These are phyloP conservation scores for Otis tarda DNA, from an alignment of 2,113 vertebrate genomes.

Conservation along the genomic window DNA sequence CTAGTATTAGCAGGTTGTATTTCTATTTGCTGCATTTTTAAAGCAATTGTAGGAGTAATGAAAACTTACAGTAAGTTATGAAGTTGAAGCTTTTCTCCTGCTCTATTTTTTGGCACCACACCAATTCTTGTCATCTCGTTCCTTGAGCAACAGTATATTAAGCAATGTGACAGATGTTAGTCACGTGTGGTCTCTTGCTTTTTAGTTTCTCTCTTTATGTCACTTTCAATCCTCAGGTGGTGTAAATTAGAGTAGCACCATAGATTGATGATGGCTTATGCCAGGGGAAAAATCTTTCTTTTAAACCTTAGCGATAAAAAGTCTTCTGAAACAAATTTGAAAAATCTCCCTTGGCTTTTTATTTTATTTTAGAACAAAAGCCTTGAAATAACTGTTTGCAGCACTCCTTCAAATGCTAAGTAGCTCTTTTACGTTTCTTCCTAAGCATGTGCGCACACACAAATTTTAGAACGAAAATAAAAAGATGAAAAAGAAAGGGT, in stretches of 20 bases:
- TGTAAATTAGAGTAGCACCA: conserved; percentile 42
- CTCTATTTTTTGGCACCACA: not conserved
- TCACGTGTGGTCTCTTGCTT: conserved; percentile 34
- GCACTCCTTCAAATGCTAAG: conserved; percentile 49
- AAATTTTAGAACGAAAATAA: conserved; percentile 35
- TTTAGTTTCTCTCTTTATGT: conserved; percentile 34
- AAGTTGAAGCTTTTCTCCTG: not conserved
- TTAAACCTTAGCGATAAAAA: conserved; percentile 22
- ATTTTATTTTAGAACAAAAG: conserved; percentile 65
- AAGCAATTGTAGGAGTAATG: not conserved
- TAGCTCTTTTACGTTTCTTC: conserved; percentile 44
- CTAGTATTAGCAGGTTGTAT: not conserved
- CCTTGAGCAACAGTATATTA: conserved; percentile 6
- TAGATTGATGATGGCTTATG: conserved; percentile 15
- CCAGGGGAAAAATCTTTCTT: not conserved
- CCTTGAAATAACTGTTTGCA: conserved; percentile 57
- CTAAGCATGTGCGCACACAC: not conserved
- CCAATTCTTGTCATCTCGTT: conserved; percentile 7
- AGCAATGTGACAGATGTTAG: not conserved
- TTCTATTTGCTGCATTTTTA: not conserved
- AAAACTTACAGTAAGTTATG: not conserved
- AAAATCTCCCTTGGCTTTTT: conserved; percentile 25
- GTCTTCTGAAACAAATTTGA: conserved; percentile 51
- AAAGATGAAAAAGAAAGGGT: conserved; percentile 47
- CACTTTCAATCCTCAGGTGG: conserved; percentile 44